Conservation (phyloP, 1,140 invertebrate genomes). For the Zelostemma sp. region DNA sequence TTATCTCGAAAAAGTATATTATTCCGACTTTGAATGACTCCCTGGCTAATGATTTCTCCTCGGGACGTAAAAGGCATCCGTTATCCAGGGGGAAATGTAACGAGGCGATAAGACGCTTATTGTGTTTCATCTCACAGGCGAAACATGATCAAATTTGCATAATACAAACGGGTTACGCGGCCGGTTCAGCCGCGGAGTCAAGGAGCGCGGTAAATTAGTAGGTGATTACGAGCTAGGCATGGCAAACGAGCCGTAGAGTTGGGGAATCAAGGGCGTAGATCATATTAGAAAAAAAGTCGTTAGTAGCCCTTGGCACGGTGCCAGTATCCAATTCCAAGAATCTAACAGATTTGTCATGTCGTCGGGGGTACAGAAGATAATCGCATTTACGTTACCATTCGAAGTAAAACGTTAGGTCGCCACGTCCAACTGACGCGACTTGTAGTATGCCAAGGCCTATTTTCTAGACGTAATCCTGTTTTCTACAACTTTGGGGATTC, state of each 20-base stretch:
- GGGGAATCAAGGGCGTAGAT: slow-evolving; percentile 48
- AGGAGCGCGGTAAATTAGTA: slow-evolving; percentile 15
- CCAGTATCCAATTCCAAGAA: slow-evolving; percentile 64
- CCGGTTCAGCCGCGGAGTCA: background rate
- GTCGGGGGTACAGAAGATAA: slow-evolving; percentile 52
- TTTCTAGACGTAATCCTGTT: slow-evolving; percentile 52
- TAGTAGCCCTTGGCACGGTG: slow-evolving; percentile 55
- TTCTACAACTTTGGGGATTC: slow-evolving; percentile 14
- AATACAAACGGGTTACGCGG: background rate
- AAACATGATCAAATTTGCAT: background rate
- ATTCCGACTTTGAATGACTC: no score
- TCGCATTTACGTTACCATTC: slow-evolving; percentile 57
- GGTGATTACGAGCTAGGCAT: slow-evolving; percentile 3
- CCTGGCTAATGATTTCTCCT: no score
- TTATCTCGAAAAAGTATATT: no score
- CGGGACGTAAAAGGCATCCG: no score
- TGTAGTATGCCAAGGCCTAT: slow-evolving; percentile 62
- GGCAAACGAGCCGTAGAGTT: slow-evolving; percentile 16
- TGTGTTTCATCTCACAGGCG: background rate
- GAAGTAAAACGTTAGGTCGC: slow-evolving; percentile 54
- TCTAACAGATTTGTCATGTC: slow-evolving; percentile 64
- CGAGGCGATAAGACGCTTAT: background rate
- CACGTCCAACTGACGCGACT: slow-evolving; percentile 55
- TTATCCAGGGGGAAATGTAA: background rate
- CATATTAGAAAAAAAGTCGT: slow-evolving; percentile 63